Conservation (phyloP, 2,797 vertebrate genomes). For the Myripristis jacobus region DNA sequence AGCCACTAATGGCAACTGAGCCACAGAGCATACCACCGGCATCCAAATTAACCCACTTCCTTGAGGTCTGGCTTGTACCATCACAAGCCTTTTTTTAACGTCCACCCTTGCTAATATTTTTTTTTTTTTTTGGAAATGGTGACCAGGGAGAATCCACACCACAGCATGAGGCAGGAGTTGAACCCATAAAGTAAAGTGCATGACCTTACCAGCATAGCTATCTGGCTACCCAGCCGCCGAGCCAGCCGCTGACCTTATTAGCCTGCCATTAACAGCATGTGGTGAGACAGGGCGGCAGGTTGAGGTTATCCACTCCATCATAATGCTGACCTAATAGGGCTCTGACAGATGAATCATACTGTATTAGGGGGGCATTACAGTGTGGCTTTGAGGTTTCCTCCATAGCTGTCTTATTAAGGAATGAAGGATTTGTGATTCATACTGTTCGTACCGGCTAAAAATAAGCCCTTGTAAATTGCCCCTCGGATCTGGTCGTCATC, state of each 20-base stretch:
- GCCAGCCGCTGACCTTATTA: conserved; percentile 55
- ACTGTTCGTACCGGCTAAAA: conserved; percentile 58
- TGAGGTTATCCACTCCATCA: conserved; percentile 17
- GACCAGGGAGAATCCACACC: conserved; percentile 43
- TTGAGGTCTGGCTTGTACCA: neutral
- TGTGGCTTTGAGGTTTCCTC: conserved; percentile 70
- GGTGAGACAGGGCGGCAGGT: conserved; percentile 50
- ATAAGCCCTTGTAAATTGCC: conserved; percentile 66
- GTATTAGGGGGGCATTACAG: conserved; percentile 50
- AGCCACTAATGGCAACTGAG: neutral
- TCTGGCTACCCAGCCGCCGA: conserved; percentile 30
- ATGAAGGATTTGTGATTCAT: conserved; percentile 71
- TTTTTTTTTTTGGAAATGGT: conserved; percentile 8
- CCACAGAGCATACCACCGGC: neutral
- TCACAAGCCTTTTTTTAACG: neutral
- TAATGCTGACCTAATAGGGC: conserved; percentile 46
- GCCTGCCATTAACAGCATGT: conserved; percentile 53
- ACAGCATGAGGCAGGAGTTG: conserved; percentile 51
- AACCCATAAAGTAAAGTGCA: conserved; percentile 51
- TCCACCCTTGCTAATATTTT: neutral
- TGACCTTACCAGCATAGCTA: conserved; percentile 46
- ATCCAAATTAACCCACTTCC: conserved; percentile 1
- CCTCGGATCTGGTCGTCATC: conserved; percentile 65
- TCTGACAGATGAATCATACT: conserved; percentile 52
- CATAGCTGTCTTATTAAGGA: conserved; percentile 61